phyloP scores from a whole-genome alignment of 2,797 vertebrate genomes.

The Acanthurus tractus region DNA sequence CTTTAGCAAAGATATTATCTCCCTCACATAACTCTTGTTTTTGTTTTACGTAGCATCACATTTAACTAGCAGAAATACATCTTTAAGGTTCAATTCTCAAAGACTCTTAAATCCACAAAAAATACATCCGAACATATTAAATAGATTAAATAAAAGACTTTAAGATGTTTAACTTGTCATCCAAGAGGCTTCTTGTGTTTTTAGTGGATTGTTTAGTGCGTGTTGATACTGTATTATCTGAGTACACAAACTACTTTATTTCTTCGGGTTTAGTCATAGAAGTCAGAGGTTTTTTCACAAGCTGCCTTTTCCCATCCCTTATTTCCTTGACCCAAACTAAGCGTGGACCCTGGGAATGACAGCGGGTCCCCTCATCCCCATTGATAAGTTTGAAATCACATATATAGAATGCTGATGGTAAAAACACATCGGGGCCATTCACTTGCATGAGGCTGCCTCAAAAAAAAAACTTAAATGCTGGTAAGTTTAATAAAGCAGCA shows the following conservation, averaged over 20 bases:
- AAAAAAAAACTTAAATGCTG: not conserved
- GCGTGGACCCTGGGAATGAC: not conserved
- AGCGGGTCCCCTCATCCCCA: not conserved
- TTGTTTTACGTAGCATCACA: not conserved
- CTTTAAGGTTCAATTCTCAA: not conserved
- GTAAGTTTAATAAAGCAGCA: not conserved
- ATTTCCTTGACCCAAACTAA: not conserved
- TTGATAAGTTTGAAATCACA: not conserved
- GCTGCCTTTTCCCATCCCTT: not conserved
- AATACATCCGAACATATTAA: not conserved
- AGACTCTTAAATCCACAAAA: not conserved
- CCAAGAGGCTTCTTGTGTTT: not conserved
- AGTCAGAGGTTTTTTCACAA: conserved; percentile 13
- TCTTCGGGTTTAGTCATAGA: not conserved
- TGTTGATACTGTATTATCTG: not conserved
- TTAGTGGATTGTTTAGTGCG: not conserved
- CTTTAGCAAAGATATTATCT: not conserved
- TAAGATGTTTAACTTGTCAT: not conserved
- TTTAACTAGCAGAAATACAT: not conserved
- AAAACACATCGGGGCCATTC: not conserved
- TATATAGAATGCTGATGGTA: not conserved
- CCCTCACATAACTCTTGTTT: not conserved
- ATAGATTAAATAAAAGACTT: not conserved
- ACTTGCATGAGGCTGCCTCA: not conserved
- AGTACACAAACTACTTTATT: not conserved